A percentile compares a stretch with the other conserved stretches of the same genome.
Conservation (phyloP, 1,140 invertebrate genomes). For the Bombus sibiricus region DNA sequence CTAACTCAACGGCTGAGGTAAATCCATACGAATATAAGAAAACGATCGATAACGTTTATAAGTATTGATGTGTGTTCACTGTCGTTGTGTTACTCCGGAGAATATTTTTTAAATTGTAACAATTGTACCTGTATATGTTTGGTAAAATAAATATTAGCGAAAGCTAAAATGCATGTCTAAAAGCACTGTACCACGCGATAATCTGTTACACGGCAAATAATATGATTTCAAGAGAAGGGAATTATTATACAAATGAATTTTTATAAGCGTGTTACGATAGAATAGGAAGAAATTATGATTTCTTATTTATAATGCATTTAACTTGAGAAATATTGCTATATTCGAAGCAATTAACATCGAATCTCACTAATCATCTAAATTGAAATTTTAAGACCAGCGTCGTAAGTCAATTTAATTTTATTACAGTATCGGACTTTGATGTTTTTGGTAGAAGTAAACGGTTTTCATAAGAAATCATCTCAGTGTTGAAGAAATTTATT, state of each 20-base stretch:
- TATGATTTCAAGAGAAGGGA: neutral
- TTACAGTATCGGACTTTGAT: neutral
- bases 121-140: neutral
- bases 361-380: too few relatives aligned
- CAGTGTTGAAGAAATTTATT: slow-evolving; percentile 45
- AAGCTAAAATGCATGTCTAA: neutral
- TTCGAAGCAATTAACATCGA: too few relatives aligned
- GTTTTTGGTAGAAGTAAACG: neutral
- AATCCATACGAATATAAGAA: slow-evolving; percentile 24
- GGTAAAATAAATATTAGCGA: slow-evolving; percentile 8
- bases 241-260: too few relatives aligned
- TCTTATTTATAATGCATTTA: too few relatives aligned
- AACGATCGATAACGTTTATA: neutral
- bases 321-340: too few relatives aligned
- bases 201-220: neutral
- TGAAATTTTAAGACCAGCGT: too few relatives aligned
- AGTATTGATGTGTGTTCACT: neutral
- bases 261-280: too few relatives aligned
- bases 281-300: too few relatives aligned
- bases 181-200: neutral
- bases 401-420: neutral
- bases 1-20: too few relatives aligned
- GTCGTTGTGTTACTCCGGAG: neutral
- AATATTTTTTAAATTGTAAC: neutral
- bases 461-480: neutral